Base-by-base conservation (phyloP, 2,888 invertebrate species). In the Metallyticus violacea region DNA sequence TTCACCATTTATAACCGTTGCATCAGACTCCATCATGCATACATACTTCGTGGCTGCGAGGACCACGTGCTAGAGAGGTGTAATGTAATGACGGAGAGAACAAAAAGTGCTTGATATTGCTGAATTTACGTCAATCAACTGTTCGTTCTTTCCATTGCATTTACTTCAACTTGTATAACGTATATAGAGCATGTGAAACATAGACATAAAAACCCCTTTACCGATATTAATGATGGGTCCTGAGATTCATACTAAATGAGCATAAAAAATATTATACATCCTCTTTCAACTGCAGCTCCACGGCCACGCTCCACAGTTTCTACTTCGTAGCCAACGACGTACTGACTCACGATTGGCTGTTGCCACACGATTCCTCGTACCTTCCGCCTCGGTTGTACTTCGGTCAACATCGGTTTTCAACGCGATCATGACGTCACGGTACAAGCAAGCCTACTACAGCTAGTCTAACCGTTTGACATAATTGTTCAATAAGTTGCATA, bases 261-360 rank as follows among this genome's bases (percentile, higher is more conserved):
- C 40, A 62, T 62, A 62, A 62, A n/a, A n/a, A n/a, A 62, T 62
- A 22, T 15, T 62, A 62, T 62, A 62, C 40, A 62, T 62, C 40
- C 40, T 62, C 40, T 62, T 62, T 62, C 40, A 15, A 62, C 40
- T 15, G 40, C 40, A 62, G n/a, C 40, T 62, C 3, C 40, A 62
- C 40, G 40, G 15, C 22, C 15, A 62, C 40, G 40, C 40, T 62
- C 40, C 40, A 62, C 40, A 22, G 9, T 62, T 62, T 62, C 40
- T 62, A 62, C 7, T 27, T 40, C 76, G 7, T 6, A 76, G 81
- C 26, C 76, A 62, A 29, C 76, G 27, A 85, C 85, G 85, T 85
- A 85, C 81, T 86, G 78, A 86, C n/a, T 62, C 26, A 22, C 26
- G 81, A 86, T 86, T 86, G 86, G 86, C 30, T 78, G 78, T 26